phyloP scores from a whole-genome alignment of 2,888 invertebrate species.

The Eumerus sabulonum region DNA sequence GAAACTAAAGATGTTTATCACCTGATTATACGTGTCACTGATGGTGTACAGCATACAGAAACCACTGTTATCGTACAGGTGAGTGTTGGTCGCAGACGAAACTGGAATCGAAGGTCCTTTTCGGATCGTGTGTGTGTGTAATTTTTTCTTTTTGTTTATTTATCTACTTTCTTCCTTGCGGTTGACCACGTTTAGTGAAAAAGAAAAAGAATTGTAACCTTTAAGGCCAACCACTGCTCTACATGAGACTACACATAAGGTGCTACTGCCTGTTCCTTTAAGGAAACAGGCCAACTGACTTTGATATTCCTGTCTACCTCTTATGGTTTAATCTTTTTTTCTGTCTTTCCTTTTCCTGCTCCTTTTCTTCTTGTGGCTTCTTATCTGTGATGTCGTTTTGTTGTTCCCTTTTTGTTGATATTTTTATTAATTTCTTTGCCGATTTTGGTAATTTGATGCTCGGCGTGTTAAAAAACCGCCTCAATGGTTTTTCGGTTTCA shows the following conservation, averaged over 20 bases:
- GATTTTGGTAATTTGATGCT: slow-evolving; percentile 74
- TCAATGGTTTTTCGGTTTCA: slow-evolving; percentile 73
- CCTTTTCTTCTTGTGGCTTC: slow-evolving; percentile 38
- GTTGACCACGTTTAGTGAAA: slow-evolving; percentile 30
- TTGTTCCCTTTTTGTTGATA: slow-evolving; percentile 40
- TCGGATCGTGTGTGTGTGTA: slow-evolving; percentile 9
- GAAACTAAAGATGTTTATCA: slow-evolving; percentile 89
- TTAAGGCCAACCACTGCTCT: slow-evolving; percentile 58
- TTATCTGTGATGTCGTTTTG: slow-evolving; percentile 40
- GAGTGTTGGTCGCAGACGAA: slow-evolving; percentile 73
- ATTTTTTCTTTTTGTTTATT: slow-evolving; percentile 4
- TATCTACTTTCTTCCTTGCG: slow-evolving; percentile 28
- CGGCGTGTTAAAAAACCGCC: slow-evolving; percentile 75
- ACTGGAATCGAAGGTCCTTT: slow-evolving; percentile 52
- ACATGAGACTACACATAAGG: slow-evolving; percentile 64
- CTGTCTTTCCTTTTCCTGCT: slow-evolving; percentile 7
- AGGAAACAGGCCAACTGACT: slow-evolving; percentile 60
- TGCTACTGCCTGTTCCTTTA: slow-evolving; percentile 64
- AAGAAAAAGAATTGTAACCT: slow-evolving; percentile 46
- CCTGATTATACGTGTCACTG: slow-evolving; percentile 90
- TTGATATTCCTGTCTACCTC: slow-evolving; percentile 12
- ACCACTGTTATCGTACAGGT: slow-evolving; percentile 89
- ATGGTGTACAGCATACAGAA: slow-evolving; percentile 92
- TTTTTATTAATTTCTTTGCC: slow-evolving; percentile 69
- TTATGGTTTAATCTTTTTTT: slow-evolving; percentile 38